Evolutionary conservation across 2,888 invertebrate genomes (phyloP), one percentile per base, ranked within the genome.

Genomic region (Apamea crenata): DNA sequence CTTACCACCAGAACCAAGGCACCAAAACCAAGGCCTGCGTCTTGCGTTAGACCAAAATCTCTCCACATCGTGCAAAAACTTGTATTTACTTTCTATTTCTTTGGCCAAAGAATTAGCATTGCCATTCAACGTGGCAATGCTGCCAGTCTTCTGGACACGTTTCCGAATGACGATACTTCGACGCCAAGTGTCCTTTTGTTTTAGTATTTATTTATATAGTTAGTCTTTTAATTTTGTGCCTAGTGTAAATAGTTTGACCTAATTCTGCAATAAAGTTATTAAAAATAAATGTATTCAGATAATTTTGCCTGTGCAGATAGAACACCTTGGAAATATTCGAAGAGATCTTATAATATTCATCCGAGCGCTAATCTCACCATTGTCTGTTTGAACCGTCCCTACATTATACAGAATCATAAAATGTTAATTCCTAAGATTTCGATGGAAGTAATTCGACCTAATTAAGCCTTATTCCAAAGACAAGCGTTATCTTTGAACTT

Each of bases 401-500:
- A 40, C 68, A 81, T 84, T 78, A 84, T 40, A 44, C 68, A 61
- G 80, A 87, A 77, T 85, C 83, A 86, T 88, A 89, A 90, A 90
- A 89, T 83, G 88, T 82, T 84, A 90, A 90, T 90, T 82, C 61
- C 67, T 72, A 86, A 84, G 75, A 88, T 91, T 90, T 84, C 87
- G 82, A 90, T 87, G 89, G 83, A 91, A 92, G 93, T 94, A 91
- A 94, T 92, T 90, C 94, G 93, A 94, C 95, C 95, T 94, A 95
- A 96, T 96, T 96, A 95, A 93, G 92, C 91, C 91, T 89, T 92
- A 94, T 95, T 83, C 90, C 90, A 93, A 92, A 95, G 93, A 94
- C 93, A 93, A 87, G 93, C 93, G 93, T 94, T 96, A 96, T 96
- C 96, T 95, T 96, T 95, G 95, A 96, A 96, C 96, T 95, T 95